A percentile compares a stretch with the other conserved stretches of the same genome.
phyloP scores from a whole-genome alignment of 2,113 vertebrate species.

The Pseudorasbora parva region DNA sequence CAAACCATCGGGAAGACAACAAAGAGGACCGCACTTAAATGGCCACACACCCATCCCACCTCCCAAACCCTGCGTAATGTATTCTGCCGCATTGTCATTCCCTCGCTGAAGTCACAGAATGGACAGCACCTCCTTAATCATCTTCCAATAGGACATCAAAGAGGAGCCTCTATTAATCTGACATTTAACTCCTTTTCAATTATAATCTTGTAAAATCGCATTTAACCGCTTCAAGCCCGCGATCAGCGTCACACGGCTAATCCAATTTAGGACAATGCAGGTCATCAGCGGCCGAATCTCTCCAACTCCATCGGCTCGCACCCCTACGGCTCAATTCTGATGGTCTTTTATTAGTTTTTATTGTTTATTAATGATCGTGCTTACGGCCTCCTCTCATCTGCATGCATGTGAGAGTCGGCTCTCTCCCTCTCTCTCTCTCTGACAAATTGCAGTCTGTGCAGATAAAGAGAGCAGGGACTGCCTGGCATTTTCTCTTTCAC shows the following conservation, averaged over 20 bases:
- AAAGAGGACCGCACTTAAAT: slow-evolving; percentile 3
- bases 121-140: slow-evolving; percentile 52
- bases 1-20: neutral
- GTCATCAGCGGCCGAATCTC: slow-evolving; percentile 50
- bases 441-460: slow-evolving; percentile 50
- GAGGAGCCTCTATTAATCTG: slow-evolving; percentile 62
- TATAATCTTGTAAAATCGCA: slow-evolving; percentile 60
- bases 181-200: slow-evolving; percentile 68
- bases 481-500: slow-evolving; percentile 15
- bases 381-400: slow-evolving; percentile 66
- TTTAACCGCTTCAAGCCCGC: slow-evolving; percentile 51
- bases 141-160: slow-evolving; percentile 59
- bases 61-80: neutral
- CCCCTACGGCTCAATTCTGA: slow-evolving; percentile 43
- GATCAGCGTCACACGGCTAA: slow-evolving; percentile 41
- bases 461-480: slow-evolving; percentile 41
- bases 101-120: slow-evolving; percentile 19
- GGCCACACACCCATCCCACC: slow-evolving; percentile 4
- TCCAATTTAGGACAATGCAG: slow-evolving; percentile 52
- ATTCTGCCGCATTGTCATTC: slow-evolving; percentile 39
- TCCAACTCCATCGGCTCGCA: slow-evolving; percentile 30
- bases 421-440: neutral
- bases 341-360: slow-evolving; percentile 53
- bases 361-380: slow-evolving; percentile 64
- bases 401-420: slow-evolving; percentile 64